A percentile compares a stretch with the other conserved stretches of the same genome.
Evolutionary conservation across 2,888 invertebrate genomes (phyloP).

Genomic region (Miltochrista miniata): DNA sequence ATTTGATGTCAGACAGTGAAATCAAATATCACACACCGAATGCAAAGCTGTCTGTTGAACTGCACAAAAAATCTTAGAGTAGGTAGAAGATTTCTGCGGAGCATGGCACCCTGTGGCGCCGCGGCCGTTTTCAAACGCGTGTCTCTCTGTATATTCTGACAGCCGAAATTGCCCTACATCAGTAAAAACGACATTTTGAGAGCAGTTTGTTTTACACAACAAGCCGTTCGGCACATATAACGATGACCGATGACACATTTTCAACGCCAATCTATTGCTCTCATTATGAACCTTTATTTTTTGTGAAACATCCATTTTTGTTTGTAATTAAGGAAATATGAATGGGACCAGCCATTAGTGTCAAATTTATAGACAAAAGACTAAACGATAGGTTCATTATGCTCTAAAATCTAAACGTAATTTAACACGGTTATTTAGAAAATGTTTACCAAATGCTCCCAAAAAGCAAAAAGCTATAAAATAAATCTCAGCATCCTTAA

Average conservation of each 20-base stretch:
- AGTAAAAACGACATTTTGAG: conserved; percentile 61
- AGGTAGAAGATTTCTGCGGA: conserved; percentile 73
- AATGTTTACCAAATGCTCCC: not conserved
- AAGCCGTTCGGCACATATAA: conserved; percentile 57
- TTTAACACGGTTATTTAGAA: conserved; percentile 1
- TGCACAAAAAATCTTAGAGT: conserved; percentile 55
- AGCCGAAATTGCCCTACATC: conserved; percentile 76
- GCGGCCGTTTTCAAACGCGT: conserved; percentile 67
- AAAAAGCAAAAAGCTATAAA: not conserved
- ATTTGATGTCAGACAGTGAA: conserved; percentile 33
- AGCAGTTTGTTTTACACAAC: conserved; percentile 78
- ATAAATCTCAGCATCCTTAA: not conserved
- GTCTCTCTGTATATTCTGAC: conserved; percentile 64
- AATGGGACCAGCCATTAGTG: conserved; percentile 30
- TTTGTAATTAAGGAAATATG: conserved; percentile 32
- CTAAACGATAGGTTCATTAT: conserved; percentile 11
- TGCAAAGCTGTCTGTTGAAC: conserved; percentile 24
- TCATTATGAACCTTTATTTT: conserved; percentile 47
- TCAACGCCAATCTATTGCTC: conserved; percentile 57
- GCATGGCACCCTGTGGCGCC: conserved; percentile 66
- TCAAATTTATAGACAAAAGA: conserved; percentile 21
- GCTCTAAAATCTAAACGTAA: not conserved
- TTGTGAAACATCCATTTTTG: conserved; percentile 31
- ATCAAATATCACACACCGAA: conserved; percentile 41
- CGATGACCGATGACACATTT: conserved; percentile 69